Percentiles rank a stretch among this genome's conserved stretches.
phyloP scores from a whole-genome alignment of 2,797 vertebrate genomes.

The Hirundo rustica region DNA sequence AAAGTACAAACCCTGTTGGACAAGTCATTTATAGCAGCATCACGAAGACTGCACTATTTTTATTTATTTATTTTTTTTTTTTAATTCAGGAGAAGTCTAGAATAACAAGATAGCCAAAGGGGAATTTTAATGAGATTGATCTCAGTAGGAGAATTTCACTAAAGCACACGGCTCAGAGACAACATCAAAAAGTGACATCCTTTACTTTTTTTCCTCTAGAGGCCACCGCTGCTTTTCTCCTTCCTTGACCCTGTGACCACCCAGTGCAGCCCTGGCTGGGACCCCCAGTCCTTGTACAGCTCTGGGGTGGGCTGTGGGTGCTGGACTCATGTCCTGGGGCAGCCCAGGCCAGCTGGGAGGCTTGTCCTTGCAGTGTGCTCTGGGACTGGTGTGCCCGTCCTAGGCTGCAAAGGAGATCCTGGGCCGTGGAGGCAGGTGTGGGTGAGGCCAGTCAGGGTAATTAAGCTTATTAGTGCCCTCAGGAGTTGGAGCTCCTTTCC shows the following conservation, averaged over 20 bases:
- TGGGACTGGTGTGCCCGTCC: neutral
- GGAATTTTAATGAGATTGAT: neutral
- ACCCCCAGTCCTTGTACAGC: neutral
- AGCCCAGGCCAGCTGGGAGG: fast-evolving
- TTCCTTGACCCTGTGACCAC: neutral
- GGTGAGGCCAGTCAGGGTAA: neutral
- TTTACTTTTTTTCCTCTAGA: neutral
- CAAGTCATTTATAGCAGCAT: neutral
- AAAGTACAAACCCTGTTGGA: neutral
- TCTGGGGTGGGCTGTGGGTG: neutral
- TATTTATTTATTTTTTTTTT: neutral
- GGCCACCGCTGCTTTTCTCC: neutral
- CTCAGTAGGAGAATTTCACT: neutral
- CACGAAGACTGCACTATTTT: neutral
- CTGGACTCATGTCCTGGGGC: neutral
- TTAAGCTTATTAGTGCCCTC: neutral
- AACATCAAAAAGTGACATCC: neutral
- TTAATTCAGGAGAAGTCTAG: neutral
- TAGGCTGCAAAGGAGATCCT: neutral
- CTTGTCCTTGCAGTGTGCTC: neutral
- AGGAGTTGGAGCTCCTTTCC: neutral
- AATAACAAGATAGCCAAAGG: neutral
- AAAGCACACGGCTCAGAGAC: neutral
- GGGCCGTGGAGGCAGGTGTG: neutral
- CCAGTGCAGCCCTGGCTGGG: neutral